Evolutionary conservation across 1,140 invertebrate species (phyloP).

Genomic region (Drosophila pruinosa): DNA sequence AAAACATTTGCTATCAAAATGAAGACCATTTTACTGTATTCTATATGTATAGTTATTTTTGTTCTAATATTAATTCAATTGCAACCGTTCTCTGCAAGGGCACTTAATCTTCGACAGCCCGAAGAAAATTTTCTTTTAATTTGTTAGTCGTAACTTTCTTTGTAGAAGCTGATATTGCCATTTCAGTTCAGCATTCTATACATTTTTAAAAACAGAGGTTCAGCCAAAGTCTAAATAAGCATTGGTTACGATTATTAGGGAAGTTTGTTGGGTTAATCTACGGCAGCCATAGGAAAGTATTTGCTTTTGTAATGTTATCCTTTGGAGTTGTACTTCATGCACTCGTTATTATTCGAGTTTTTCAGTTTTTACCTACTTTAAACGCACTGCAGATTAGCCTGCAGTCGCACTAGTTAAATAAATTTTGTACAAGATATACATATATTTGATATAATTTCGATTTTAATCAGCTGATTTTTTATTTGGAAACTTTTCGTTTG

Average conservation of each 20-base stretch:
- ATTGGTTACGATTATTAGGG: constrained; percentile 34
- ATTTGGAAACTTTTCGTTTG: constrained; percentile 57
- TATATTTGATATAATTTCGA: constrained; percentile 44
- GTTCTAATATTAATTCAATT: neutral
- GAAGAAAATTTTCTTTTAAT: neutral
- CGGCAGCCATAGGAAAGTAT: constrained; percentile 40
- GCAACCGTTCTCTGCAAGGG: neutral
- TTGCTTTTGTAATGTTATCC: constrained; percentile 44
- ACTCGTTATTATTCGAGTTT: constrained; percentile 34
- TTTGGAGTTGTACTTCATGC: constrained; percentile 63
- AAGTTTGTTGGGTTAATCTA: constrained; percentile 22
- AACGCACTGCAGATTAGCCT: constrained; percentile 43
- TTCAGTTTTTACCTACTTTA: constrained; percentile 64
- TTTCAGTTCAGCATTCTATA: constrained; percentile 14
- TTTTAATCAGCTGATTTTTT: constrained; percentile 43
- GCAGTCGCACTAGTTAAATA: constrained; percentile 39
- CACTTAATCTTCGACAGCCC: constrained; percentile 2
- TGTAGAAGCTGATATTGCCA: neutral
- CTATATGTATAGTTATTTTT: no score
- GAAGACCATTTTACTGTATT: no score
- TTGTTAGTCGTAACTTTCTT: constrained; percentile 32
- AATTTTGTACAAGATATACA: constrained; percentile 67
- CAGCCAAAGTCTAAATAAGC: constrained; percentile 73
- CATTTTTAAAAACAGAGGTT: constrained; percentile 54
- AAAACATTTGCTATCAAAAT: no score